Evolutionary conservation across 2,888 invertebrate species (phyloP), one percentile per base, ranked within the genome.

Genomic region (Xestia c-nigrum): DNA sequence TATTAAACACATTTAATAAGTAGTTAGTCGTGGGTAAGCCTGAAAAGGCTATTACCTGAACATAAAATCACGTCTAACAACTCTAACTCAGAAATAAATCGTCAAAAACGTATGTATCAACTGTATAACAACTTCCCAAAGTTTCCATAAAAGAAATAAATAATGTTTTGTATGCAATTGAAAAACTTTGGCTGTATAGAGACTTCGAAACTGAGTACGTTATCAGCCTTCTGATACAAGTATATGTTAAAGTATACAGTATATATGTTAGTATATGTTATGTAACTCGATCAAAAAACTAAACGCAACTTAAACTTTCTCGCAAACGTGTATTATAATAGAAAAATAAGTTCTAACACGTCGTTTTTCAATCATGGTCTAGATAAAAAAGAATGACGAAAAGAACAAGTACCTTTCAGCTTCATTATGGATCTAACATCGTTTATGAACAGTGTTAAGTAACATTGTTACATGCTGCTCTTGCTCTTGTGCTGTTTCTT

Each of bases 161-260:
- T 12, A 66, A 73, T 80, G 71, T 78, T 70, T 52, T 66, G 65
- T 69, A 47, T 47, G 72, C 69, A 59, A 75, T 85, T 80, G 81
- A 72, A 80, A 72, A 81, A 81, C 69, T 83, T 80, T 65, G 38
- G 69, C 72, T 72, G 31, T 66, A 84, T 63, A 70, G 75, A 75
- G 84, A 80, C 61, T 83, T 59, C 0, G 59, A 40, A 63, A 38
- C 50, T 52, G 21, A 12, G 52, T 55, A 65, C n/a, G 70, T 64
- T 84, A 75, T 66, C 55, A 85, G 85, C 55, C 55, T 24, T 71
- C 61, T 69, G 50, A 63, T 81, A 70, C 70, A 85, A 75, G 81
- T 55, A 71, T 63, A 43, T 65, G n/a, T n/a, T n/a, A n/a, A n/a
- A n/a, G n/a, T n/a, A n/a, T n/a, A n/a, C n/a, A n/a, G n/a, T n/a